These are phyloP conservation scores for Spinus olivaceus DNA, from an alignment of 2,797 vertebrate genomes.

Conservation along the genomic window DNA sequence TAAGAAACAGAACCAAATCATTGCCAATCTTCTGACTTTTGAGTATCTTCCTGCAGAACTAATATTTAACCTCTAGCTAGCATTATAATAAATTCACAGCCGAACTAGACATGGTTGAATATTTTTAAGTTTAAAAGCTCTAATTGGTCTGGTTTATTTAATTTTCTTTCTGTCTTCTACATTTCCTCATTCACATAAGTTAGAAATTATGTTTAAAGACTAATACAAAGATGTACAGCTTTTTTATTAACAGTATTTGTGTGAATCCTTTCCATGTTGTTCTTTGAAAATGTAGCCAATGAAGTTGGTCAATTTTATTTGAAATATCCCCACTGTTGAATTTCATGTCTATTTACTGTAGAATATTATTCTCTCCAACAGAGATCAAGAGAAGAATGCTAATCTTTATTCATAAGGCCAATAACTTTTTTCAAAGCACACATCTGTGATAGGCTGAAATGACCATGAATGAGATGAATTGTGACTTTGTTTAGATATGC, in stretches of 20 bases:
- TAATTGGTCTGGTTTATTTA: background rate
- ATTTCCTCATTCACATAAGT: background rate
- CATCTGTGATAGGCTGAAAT: slow-evolving; percentile 53
- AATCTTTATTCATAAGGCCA: slow-evolving; percentile 70
- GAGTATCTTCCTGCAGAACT: rapidly evolving
- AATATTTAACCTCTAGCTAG: background rate
- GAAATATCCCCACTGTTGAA: slow-evolving; percentile 3
- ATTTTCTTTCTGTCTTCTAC: background rate
- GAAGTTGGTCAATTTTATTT: background rate
- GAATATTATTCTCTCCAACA: slow-evolving; percentile 49
- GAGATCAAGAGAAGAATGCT: slow-evolving; percentile 33
- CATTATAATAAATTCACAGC: background rate
- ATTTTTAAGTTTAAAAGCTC: background rate
- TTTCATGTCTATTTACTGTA: slow-evolving; percentile 51
- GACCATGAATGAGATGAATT: slow-evolving; percentile 11
- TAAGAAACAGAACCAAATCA: background rate
- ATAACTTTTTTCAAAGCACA: slow-evolving; percentile 57
- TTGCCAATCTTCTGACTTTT: background rate
- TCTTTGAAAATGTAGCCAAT: background rate
- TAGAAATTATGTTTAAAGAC: background rate
- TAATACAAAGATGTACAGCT: background rate
- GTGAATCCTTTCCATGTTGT: background rate
- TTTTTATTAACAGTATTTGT: background rate
- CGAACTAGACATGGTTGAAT: background rate
- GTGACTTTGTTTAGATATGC: slow-evolving; percentile 42